Conservation (phyloP, 2,888 invertebrate species). For the Amblyjoppa proteus region DNA sequence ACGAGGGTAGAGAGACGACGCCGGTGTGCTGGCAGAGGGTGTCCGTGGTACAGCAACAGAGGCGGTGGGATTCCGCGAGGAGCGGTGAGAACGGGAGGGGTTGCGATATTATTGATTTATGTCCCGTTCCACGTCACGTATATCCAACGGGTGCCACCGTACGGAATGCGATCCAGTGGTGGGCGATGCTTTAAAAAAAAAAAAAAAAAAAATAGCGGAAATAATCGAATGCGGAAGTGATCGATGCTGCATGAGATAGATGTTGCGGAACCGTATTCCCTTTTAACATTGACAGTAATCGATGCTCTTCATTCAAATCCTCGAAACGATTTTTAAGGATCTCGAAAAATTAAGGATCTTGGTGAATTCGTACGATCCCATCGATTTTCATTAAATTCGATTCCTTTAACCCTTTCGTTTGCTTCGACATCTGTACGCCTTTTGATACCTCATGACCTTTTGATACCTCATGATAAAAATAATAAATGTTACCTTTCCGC, state of each 20-base stretch:
- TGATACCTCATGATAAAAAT: background rate
- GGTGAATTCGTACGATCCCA: too few species aligned
- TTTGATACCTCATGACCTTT: background rate
- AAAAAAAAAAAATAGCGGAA: background rate
- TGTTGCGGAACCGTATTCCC: background rate
- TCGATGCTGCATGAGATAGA: slow-evolving; percentile 8
- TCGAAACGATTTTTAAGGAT: background rate
- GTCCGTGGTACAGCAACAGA: slow-evolving; percentile 68
- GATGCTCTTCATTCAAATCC: background rate
- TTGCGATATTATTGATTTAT: slow-evolving; percentile 88
- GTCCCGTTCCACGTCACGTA: slow-evolving; percentile 84
- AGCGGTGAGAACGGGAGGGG: slow-evolving; percentile 80
- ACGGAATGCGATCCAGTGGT: slow-evolving; percentile 76
- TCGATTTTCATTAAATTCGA: background rate
- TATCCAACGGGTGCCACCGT: slow-evolving; percentile 76
- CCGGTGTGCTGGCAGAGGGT: slow-evolving; percentile 70
- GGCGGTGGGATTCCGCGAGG: slow-evolving; percentile 78
- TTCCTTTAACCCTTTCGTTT: background rate
- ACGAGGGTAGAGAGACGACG: slow-evolving; percentile 67
- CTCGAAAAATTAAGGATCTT: background rate
- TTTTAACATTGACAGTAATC: background rate
- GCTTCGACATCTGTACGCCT: background rate
- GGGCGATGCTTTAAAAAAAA: slow-evolving; percentile 38
- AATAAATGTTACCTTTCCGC: background rate
- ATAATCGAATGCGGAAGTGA: slow-evolving; percentile 37